A percentile compares a stretch with the other conserved stretches of the same genome.
These are phyloP conservation scores for Muricea muricata DNA, from an alignment of 92 coral and sea anemone genomes.

Conservation along the genomic window DNA sequence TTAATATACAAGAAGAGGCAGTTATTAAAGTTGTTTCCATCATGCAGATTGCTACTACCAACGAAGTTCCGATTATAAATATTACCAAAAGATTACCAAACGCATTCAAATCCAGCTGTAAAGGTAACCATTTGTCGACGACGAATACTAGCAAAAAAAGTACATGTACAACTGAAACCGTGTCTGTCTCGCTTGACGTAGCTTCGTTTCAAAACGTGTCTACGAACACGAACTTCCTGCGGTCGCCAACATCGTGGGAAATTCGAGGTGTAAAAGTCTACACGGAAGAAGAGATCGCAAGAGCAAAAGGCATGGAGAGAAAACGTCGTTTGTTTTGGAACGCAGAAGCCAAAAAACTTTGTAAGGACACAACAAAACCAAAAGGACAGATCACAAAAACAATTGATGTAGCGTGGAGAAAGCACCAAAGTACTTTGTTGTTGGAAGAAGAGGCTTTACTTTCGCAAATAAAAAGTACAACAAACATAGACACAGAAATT, in stretches of 20 bases:
- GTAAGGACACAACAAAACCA: conserved; percentile 26
- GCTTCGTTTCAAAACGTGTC: background rate
- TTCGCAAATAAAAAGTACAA: background rate
- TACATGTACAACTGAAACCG: background rate
- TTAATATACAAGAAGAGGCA: background rate
- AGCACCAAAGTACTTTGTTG: conserved; percentile 28
- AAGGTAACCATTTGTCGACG: too few species aligned
- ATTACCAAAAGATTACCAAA: background rate
- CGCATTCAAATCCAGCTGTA: background rate
- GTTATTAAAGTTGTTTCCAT: background rate
- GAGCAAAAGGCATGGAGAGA: conserved; percentile 27
- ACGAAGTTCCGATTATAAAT: background rate
- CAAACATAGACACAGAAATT: background rate
- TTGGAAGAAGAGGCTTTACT: conserved; percentile 35
- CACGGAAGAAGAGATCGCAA: conserved; percentile 9
- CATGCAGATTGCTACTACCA: background rate
- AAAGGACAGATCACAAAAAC: conserved; percentile 2
- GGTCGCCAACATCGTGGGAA: conserved; percentile 28
- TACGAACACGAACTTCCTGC: background rate
- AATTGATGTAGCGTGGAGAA: conserved; percentile 35
- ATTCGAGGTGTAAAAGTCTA: conserved; percentile 35
- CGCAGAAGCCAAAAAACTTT: conserved; percentile 36
- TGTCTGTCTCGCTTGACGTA: background rate
- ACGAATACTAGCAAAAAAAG: background rate
- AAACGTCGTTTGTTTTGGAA: conserved; percentile 25